Conservation (phyloP, 2,888 invertebrate species). For the Bhutanitis thaidina region DNA sequence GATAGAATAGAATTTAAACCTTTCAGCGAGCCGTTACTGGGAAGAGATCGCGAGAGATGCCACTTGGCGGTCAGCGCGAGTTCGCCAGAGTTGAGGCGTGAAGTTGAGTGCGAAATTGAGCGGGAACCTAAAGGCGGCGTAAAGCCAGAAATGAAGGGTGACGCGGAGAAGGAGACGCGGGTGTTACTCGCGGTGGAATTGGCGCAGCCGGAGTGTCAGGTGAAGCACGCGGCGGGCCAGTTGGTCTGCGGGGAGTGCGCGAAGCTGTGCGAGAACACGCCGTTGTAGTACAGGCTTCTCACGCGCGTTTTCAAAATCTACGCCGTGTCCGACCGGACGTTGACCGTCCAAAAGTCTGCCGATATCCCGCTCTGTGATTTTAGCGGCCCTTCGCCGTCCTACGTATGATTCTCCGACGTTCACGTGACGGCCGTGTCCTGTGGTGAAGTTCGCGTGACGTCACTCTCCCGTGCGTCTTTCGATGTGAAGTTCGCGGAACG, state of each 20-base stretch:
- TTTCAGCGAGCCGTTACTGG: conserved; percentile 67
- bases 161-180: conserved; percentile 42
- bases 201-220: conserved; percentile 38
- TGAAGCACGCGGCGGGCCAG: conserved; percentile 41
- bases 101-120: conserved; percentile 24
- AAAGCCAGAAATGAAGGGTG: conserved; percentile 18
- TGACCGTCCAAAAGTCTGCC: conserved; percentile 28
- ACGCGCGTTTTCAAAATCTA: conserved; percentile 75
- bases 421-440: not conserved
- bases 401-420: conserved; percentile 31
- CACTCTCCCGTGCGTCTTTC: too few species aligned
- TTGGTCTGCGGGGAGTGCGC: conserved; percentile 48
- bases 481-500: conserved; percentile 1
- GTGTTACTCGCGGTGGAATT: conserved; percentile 69
- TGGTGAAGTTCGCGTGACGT: not conserved
- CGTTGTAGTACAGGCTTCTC: conserved; percentile 71
- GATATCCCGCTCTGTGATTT: conserved; percentile 33
- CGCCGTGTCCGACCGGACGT: conserved; percentile 52
- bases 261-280: conserved; percentile 44
- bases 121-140: conserved; percentile 22
- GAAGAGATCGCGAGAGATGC: conserved; percentile 39
- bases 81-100: conserved; percentile 63
- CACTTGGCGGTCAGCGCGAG: conserved; percentile 59
- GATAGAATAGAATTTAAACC: conserved; percentile 46
- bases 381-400: conserved; percentile 34